phyloP scores from a whole-genome alignment of 2,888 invertebrate species.

The Amitus sp. region DNA sequence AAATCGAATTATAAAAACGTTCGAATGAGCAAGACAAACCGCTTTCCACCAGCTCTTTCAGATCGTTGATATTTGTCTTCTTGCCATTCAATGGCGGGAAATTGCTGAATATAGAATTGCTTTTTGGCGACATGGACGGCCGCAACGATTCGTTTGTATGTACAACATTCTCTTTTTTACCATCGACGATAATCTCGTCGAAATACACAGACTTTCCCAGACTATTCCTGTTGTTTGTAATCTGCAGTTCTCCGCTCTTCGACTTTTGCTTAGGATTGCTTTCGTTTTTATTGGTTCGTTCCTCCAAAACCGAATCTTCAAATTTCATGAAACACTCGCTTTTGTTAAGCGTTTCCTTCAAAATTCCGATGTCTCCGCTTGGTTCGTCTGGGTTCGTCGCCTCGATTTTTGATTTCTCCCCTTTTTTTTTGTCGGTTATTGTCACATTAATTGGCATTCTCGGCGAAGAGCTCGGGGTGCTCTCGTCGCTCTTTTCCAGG shows the following conservation, averaged over 20 bases:
- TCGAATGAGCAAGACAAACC: too few species aligned
- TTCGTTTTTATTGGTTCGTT: conserved; percentile 52
- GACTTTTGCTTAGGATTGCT: conserved; percentile 52
- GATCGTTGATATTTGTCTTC: conserved; percentile 60
- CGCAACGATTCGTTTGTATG: conserved; percentile 52
- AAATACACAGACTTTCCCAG: conserved; percentile 58
- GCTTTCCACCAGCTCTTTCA: conserved; percentile 60
- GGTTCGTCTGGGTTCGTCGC: too few species aligned
- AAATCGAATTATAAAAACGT: too few species aligned
- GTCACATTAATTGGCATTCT: conserved; percentile 59
- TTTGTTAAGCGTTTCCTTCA: conserved; percentile 37
- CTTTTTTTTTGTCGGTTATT: conserved; percentile 57
- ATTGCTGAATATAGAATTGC: conserved; percentile 59
- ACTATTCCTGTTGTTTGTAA: conserved; percentile 47
- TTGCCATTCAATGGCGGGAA: conserved; percentile 61
- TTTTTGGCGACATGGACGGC: conserved; percentile 53
- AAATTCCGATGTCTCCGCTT: conserved; percentile 18
- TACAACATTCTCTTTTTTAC: conserved; percentile 55
- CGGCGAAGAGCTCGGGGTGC: conserved; percentile 47
- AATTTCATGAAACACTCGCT: conserved; percentile 53
- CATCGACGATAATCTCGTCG: conserved; percentile 61
- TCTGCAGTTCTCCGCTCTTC: conserved; percentile 46
- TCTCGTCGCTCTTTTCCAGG: conserved; percentile 47
- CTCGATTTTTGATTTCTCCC: conserved; percentile 20
- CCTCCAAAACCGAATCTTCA: conserved; percentile 50